Percentiles rank a stretch among this genome's conserved stretches.
Evolutionary conservation across 2,797 vertebrate species (phyloP).

Genomic region (Amblyraja radiata): DNA sequence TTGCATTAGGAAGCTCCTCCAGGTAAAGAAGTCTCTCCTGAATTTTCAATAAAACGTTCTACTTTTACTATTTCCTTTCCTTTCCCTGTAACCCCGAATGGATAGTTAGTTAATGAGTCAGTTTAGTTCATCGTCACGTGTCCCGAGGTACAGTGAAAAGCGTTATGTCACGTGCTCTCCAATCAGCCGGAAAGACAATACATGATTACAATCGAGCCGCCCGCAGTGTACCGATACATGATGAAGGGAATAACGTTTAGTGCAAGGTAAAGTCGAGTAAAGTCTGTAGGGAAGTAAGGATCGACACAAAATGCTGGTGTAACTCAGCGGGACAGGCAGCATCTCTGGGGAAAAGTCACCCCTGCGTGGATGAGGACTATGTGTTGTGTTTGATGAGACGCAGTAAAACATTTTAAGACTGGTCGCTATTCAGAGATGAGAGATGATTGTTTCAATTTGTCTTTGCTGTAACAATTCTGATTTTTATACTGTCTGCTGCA

Average conservation of each 20-base stretch:
- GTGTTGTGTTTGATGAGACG: background rate
- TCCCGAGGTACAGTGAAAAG: too few species aligned
- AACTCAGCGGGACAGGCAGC: too few species aligned
- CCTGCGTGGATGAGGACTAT: background rate
- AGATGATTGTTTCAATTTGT: background rate
- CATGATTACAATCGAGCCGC: too few species aligned
- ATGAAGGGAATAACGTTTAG: too few species aligned
- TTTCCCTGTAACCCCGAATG: background rate
- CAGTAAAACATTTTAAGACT: background rate
- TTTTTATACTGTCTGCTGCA: background rate
- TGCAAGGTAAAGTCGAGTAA: too few species aligned
- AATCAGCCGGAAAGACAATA: too few species aligned
- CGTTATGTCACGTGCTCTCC: too few species aligned
- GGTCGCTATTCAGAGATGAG: background rate
- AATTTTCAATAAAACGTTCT: background rate
- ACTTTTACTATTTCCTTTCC: background rate
- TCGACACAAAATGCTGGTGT: too few species aligned
- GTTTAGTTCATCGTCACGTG: too few species aligned
- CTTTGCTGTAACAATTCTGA: background rate
- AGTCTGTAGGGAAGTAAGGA: too few species aligned
- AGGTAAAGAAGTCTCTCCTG: background rate
- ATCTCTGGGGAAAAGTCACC: too few species aligned
- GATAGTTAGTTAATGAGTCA: background rate
- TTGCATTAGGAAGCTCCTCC: background rate
- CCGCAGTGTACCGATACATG: too few species aligned